These are phyloP conservation scores for Macquaria australasica DNA, from an alignment of 2,113 vertebrate genomes.

Conservation along the genomic window DNA sequence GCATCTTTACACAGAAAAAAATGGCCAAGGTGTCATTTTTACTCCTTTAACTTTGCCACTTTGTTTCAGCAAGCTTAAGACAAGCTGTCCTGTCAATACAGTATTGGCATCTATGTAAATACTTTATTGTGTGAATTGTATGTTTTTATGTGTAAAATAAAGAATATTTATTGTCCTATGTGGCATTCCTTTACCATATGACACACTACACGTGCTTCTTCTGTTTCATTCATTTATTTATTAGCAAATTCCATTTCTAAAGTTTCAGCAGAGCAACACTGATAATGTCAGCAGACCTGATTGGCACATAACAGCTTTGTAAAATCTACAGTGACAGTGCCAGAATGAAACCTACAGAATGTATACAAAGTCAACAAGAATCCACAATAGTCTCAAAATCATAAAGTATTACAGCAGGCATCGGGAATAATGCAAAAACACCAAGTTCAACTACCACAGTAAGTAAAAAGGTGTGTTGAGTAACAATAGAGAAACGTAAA, in stretches of 20 bases:
- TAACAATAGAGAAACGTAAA: background rate
- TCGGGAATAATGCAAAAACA: background rate
- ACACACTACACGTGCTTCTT: background rate
- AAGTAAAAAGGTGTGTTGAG: background rate
- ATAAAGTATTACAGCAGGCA: slow-evolving; percentile 16
- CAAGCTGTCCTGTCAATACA: slow-evolving; percentile 10
- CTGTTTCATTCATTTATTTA: slow-evolving; percentile 20
- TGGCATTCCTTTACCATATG: background rate
- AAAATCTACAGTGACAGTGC: background rate
- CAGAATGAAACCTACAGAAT: background rate
- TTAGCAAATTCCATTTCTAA: slow-evolving; percentile 1
- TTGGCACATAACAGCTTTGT: background rate
- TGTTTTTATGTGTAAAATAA: slow-evolving; percentile 60
- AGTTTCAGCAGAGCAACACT: slow-evolving; percentile 24
- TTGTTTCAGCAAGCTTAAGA: background rate
- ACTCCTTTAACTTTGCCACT: background rate
- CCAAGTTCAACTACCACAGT: background rate
- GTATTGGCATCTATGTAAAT: slow-evolving; percentile 53
- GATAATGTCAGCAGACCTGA: slow-evolving; percentile 3
- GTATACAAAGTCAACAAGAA: background rate
- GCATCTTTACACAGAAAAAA: background rate
- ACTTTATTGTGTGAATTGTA: slow-evolving; percentile 30
- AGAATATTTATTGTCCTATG: slow-evolving; percentile 66
- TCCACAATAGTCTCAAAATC: background rate
- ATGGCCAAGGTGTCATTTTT: background rate